These are phyloP conservation scores for Gymnarchus niloticus DNA, from an alignment of 2,113 vertebrate genomes.

Conservation along the genomic window DNA sequence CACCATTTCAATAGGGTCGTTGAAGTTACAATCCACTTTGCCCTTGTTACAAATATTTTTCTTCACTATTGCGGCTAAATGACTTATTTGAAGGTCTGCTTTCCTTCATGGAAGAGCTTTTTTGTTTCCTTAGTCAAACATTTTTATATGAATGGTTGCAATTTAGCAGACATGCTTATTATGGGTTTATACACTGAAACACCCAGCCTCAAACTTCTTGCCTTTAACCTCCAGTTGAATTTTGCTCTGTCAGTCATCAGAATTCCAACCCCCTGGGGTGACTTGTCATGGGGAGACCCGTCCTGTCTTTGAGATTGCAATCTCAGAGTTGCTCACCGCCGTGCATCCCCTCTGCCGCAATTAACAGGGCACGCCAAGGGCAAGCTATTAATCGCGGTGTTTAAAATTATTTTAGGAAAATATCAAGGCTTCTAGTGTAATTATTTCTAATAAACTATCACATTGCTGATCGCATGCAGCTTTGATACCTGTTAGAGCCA, in stretches of 20 bases:
- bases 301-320: not conserved
- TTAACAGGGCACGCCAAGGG: too few relatives aligned
- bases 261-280: not conserved
- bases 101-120: not conserved
- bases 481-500: not conserved
- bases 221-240: not conserved
- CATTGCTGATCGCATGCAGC: not conserved
- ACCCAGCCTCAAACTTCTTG: not conserved
- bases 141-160: too few relatives aligned
- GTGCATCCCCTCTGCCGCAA: too few relatives aligned
- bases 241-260: not conserved
- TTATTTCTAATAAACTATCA: not conserved
- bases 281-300: not conserved
- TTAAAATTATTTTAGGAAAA: constrained; percentile 6
- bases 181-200: not conserved
- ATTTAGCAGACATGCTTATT: not conserved
- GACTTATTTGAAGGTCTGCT: not conserved
- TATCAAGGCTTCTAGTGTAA: not conserved
- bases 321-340: not conserved
- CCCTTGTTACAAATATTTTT: not conserved
- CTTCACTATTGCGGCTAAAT: not conserved
- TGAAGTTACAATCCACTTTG: not conserved
- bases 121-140: too few relatives aligned
- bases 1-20: not conserved
- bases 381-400: not conserved